Conservation (phyloP, 92 coral and sea anemone species). For the Porites rus region DNA sequence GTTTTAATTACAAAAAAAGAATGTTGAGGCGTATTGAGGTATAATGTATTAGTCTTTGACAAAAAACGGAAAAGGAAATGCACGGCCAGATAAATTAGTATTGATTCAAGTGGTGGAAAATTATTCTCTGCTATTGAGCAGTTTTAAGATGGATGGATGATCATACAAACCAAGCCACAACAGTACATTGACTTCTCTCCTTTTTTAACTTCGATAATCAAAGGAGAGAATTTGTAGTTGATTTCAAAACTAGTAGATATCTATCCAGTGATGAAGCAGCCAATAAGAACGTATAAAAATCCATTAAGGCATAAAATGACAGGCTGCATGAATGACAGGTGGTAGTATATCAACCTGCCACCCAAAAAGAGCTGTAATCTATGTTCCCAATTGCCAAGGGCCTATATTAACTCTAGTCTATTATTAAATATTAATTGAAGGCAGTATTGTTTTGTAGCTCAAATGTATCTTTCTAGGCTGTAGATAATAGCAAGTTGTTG, state of each 20-base stretch:
- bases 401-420: conserved; percentile 53
- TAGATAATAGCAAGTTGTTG: conserved; percentile 36
- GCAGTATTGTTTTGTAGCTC: conserved; percentile 60
- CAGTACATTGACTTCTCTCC: not conserved
- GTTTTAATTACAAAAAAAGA: conserved; percentile 5
- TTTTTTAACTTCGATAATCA: not conserved
- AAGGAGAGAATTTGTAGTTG: not conserved
- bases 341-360: conserved; percentile 43
- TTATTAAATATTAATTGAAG: conserved; percentile 58
- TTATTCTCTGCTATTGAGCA: conserved; percentile 4
- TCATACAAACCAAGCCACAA: not conserved
- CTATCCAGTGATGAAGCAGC: not conserved
- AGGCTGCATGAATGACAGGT: conserved; percentile 54
- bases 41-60: conserved; percentile 3
- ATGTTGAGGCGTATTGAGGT: conserved; percentile 9
- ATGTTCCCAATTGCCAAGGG: conserved; percentile 44
- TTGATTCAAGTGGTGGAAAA: conserved; percentile 27
- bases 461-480: conserved; percentile 51
- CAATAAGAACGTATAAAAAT: conserved; percentile 17
- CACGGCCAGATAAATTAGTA: conserved; percentile 6
- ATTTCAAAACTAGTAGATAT: conserved; percentile 5
- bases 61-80: conserved; percentile 5
- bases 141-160: not conserved
- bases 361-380: conserved; percentile 48
- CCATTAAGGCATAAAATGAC: conserved; percentile 38